These are phyloP conservation scores for Drosophila flavopinicola DNA, from an alignment of 2,888 invertebrate species.

Conservation along the genomic window DNA sequence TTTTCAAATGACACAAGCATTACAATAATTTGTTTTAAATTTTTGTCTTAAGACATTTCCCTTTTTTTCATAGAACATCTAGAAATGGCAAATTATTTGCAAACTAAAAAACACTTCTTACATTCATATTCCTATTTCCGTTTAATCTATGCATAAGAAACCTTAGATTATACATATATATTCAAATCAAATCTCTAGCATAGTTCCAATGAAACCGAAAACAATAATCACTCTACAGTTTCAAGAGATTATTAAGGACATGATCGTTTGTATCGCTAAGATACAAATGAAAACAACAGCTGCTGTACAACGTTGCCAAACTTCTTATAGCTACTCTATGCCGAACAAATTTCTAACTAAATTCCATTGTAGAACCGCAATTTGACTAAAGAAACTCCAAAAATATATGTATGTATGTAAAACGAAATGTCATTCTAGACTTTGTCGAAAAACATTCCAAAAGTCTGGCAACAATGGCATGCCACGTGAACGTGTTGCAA, in stretches of 20 bases:
- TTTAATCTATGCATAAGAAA: no score
- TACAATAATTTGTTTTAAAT: no score
- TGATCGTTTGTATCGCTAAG: slow-evolving; percentile 11
- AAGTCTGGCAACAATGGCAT: slow-evolving; percentile 51
- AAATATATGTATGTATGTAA: slow-evolving; percentile 32
- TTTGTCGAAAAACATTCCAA: slow-evolving; percentile 19
- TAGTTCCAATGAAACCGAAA: background rate
- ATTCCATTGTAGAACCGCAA: slow-evolving; percentile 37
- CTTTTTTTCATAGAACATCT: no score
- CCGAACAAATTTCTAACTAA: slow-evolving; percentile 32
- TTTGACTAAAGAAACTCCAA: slow-evolving; percentile 50
- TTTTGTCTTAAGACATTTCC: no score
- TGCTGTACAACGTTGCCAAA: slow-evolving; percentile 44
- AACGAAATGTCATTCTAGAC: slow-evolving; percentile 60
- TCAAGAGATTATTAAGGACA: slow-evolving; percentile 15
- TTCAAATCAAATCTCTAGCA: background rate
- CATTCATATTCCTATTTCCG: no score
- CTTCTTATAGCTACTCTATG: slow-evolving; percentile 14
- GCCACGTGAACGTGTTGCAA: slow-evolving; percentile 65
- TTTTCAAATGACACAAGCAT: no score
- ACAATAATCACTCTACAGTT: slow-evolving; percentile 1
- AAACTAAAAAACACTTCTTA: no score
- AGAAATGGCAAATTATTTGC: no score
- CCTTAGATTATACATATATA: background rate
- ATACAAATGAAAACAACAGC: slow-evolving; percentile 36